phyloP scores from a whole-genome alignment of 2,888 invertebrate species.

The Morpho helenor region DNA sequence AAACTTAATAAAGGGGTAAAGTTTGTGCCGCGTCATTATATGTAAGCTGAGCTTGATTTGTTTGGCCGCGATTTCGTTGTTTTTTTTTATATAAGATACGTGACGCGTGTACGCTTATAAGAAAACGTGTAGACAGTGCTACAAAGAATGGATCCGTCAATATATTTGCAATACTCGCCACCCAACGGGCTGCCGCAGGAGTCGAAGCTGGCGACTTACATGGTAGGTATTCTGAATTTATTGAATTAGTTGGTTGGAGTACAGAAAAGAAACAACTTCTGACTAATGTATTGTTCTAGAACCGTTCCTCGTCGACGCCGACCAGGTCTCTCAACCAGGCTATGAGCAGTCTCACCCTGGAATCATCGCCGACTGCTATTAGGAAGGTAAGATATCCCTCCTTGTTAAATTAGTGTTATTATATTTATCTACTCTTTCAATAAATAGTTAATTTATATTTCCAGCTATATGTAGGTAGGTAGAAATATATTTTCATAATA shows the following conservation, averaged over 20 bases:
- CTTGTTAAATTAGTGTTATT: constrained; percentile 2
- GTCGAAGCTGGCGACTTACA: constrained; percentile 91
- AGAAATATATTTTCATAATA: background rate
- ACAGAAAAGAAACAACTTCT: background rate
- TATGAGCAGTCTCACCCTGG: constrained; percentile 52
- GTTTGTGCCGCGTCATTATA: no score
- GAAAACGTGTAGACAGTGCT: no score
- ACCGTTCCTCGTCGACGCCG: constrained; percentile 54
- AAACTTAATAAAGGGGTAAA: no score
- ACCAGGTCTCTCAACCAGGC: constrained; percentile 51
- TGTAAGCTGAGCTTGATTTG: no score
- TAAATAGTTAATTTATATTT: background rate
- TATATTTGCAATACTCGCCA: constrained; percentile 81
- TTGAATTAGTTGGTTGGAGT: background rate
- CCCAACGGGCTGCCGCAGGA: constrained; percentile 89
- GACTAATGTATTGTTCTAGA: constrained; percentile 43
- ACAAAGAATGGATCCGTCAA: constrained; percentile 85
- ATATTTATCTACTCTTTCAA: constrained; percentile 1
- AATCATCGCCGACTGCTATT: constrained; percentile 52
- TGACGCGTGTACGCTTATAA: no score
- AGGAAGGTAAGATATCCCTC: constrained; percentile 44
- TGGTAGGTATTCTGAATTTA: constrained; percentile 72
- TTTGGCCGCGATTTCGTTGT: no score
- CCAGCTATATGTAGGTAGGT: background rate
- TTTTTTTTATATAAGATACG: no score